Percentiles rank a stretch among this genome's conserved stretches.
Conservation (phyloP, 1,140 invertebrate species). For the Phymorhynchus buccinoides region DNA sequence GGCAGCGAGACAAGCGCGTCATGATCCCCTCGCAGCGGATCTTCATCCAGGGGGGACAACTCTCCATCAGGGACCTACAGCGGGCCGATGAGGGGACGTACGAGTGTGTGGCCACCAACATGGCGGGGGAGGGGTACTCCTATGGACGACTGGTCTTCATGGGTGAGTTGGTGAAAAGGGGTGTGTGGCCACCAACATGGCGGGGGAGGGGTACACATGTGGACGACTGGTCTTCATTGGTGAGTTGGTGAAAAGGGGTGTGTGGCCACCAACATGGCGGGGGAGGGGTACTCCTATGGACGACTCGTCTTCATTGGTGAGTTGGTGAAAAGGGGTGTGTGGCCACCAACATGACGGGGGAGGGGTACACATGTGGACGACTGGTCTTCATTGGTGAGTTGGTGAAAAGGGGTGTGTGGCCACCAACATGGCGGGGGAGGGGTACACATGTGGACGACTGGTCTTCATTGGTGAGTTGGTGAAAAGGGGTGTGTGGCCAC, state of each 20-base stretch:
- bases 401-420: too few relatives aligned
- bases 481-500: too few relatives aligned
- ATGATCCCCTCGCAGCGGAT: conserved; percentile 57
- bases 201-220: conserved; percentile 59
- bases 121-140: conserved; percentile 62
- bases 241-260: conserved; percentile 66
- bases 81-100: conserved; percentile 67
- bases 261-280: conserved; percentile 68
- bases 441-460: too few relatives aligned
- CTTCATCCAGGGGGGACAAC: conserved; percentile 44
- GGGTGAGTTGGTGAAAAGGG: conserved; percentile 58
- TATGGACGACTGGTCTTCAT: conserved; percentile 62
- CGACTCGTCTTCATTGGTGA: conserved; percentile 67
- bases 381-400: too few relatives aligned
- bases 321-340: too few relatives aligned
- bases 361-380: too few relatives aligned
- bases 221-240: conserved; percentile 66
- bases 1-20: conserved; percentile 59
- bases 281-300: conserved; percentile 56
- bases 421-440: too few relatives aligned
- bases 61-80: conserved; percentile 60
- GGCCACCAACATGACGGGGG: too few relatives aligned
- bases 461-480: too few relatives aligned
- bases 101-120: conserved; percentile 68
- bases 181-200: conserved; percentile 69